Evolutionary conservation across 2,888 invertebrate species (phyloP).

Genomic region (Icerya purchasi): DNA sequence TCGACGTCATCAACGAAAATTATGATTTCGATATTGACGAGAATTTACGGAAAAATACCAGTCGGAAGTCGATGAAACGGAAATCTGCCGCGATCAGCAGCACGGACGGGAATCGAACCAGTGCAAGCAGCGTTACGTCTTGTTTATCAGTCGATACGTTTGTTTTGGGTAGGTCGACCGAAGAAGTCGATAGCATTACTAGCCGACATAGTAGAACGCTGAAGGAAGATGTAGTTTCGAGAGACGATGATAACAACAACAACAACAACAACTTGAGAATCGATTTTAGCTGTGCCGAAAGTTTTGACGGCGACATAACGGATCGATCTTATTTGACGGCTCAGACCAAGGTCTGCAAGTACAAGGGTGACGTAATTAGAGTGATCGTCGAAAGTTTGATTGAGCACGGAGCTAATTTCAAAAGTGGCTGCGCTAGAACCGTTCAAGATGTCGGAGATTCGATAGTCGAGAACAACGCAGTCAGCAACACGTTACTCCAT

Average conservation of each 20-base stretch:
- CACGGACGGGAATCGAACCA: background rate
- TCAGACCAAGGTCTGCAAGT: background rate
- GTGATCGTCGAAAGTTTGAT: constrained; percentile 3
- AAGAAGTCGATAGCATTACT: background rate
- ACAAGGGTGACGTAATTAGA: background rate
- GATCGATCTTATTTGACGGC: background rate
- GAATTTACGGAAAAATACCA: background rate
- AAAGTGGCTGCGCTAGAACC: constrained; percentile 23
- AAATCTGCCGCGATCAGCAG: background rate
- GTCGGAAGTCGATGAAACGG: background rate
- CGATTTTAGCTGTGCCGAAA: no score
- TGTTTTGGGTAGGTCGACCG: background rate
- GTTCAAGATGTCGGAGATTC: constrained; percentile 23
- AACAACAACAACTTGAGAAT: background rate
- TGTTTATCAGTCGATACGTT: background rate
- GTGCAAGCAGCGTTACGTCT: background rate
- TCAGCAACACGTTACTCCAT: constrained; percentile 30
- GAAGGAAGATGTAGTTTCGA: background rate
- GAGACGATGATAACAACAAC: background rate
- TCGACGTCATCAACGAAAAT: constrained; percentile 31
- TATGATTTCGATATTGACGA: background rate
- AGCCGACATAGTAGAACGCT: background rate
- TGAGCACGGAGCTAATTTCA: constrained; percentile 23
- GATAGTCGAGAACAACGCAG: background rate
- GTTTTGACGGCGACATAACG: background rate